Percentiles rank a stretch among this genome's conserved stretches.
Conservation (phyloP, 2,888 invertebrate species). For the Heliothis peltigera region DNA sequence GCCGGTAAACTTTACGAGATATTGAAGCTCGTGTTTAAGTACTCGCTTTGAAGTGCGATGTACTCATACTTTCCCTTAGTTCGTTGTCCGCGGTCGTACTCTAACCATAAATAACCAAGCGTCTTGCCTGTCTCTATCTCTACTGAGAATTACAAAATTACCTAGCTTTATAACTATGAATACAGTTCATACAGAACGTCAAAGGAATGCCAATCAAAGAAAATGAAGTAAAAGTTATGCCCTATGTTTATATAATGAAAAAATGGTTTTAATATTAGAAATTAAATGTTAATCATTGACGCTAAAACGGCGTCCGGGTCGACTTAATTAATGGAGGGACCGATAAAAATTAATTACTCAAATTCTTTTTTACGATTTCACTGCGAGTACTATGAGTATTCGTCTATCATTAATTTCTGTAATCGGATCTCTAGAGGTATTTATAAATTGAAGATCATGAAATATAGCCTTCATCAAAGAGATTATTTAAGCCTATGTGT, state of each 20-base stretch:
- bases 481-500: slow-evolving; percentile 59
- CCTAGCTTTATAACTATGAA: slow-evolving; percentile 1
- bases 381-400: slow-evolving; percentile 56
- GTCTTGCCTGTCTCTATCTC: slow-evolving; percentile 1
- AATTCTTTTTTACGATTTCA: slow-evolving; percentile 61
- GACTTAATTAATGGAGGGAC: slow-evolving; percentile 61
- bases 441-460: slow-evolving; percentile 56
- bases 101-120: neutral
- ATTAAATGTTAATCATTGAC: slow-evolving; percentile 59
- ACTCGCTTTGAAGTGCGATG: no score
- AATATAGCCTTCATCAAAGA: slow-evolving; percentile 56
- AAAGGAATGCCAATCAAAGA: slow-evolving; percentile 6
- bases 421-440: slow-evolving; percentile 62
- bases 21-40: no score
- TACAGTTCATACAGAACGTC: slow-evolving; percentile 12
- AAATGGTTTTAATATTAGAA: slow-evolving; percentile 48
- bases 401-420: slow-evolving; percentile 64
- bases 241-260: slow-evolving; percentile 38
- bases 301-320: slow-evolving; percentile 55
- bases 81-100: no score
- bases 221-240: slow-evolving; percentile 33
- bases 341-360: slow-evolving; percentile 63
- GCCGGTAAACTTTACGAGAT: no score
- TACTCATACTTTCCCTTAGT: no score
- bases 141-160: slow-evolving; percentile 5